Conservation (phyloP, 2,113 vertebrate species). For the Bos taurus region ARS-UCD2.0 NC_037346.1:20573501-20574000, state of each 20-base stretch:
- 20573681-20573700: background rate
- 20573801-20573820: background rate
- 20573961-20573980: background rate
- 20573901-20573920: background rate
- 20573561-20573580: background rate
- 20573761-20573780: background rate
- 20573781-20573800: background rate
- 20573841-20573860: background rate
- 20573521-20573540: background rate
- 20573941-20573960: background rate
- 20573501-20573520: background rate
- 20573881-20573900: background rate
- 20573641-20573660: background rate
- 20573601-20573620: background rate
- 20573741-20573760: background rate
- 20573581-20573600: background rate
- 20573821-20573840: background rate
- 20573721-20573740: background rate
- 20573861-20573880: background rate
- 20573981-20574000: background rate
- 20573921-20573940: background rate
- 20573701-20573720: background rate
- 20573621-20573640: background rate
- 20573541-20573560: background rate
- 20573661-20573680: background rate